Evolutionary conservation across 2,113 vertebrate species (phyloP).

Genomic region (Hippocampus zosterae): DNA sequence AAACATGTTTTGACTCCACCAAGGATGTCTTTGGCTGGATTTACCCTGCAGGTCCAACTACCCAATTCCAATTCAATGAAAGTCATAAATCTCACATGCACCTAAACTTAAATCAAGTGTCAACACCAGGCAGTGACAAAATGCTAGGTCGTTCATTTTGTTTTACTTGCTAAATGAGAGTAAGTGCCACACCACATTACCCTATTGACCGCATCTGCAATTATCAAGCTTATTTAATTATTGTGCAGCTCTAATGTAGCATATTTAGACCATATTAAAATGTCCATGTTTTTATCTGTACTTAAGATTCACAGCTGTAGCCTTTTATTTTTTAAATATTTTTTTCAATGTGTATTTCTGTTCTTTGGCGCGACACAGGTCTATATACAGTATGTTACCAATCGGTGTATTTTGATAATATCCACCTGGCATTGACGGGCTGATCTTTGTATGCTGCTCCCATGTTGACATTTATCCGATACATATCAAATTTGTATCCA

Average conservation of each 20-base stretch:
- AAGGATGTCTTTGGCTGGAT: background rate
- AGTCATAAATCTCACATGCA: too few species aligned
- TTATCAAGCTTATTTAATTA: background rate
- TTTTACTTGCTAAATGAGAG: too few species aligned
- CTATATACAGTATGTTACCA: background rate
- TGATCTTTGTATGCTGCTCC: background rate
- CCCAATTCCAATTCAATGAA: background rate
- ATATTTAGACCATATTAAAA: background rate
- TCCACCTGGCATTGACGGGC: too few species aligned
- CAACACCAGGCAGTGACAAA: too few species aligned
- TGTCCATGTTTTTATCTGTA: background rate
- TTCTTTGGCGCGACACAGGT: background rate
- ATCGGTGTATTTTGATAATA: background rate
- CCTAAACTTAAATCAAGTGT: too few species aligned
- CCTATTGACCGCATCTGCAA: background rate
- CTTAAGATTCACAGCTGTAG: background rate
- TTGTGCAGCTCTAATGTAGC: background rate
- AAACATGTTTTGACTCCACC: background rate
- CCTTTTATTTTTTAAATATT: background rate
- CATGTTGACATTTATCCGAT: background rate
- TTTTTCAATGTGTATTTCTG: background rate
- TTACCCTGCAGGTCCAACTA: background rate
- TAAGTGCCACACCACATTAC: background rate
- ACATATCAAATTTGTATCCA: too few species aligned
- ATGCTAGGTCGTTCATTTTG: too few species aligned